Evolutionary conservation across 1,140 invertebrate species (phyloP).

Genomic region (Bombyx mori): DNA sequence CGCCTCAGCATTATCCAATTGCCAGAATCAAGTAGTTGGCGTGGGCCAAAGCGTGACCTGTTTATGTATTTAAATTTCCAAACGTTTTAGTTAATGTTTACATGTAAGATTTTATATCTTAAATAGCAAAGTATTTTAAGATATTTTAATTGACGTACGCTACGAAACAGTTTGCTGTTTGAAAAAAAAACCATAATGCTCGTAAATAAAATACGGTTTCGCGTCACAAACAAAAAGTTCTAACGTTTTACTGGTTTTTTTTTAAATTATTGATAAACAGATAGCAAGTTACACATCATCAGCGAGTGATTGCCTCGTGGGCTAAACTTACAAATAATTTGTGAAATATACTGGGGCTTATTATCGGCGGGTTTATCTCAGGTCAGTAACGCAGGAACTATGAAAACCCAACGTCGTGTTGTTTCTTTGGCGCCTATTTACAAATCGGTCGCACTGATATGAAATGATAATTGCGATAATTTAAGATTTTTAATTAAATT

Average conservation of each 20-base stretch:
- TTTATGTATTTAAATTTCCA: slow-evolving; percentile 34
- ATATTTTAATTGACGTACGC: neutral
- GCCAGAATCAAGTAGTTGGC: slow-evolving; percentile 57
- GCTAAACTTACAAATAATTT: slow-evolving; percentile 22
- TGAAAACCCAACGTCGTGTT: slow-evolving; percentile 38
- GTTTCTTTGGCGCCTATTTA: slow-evolving; percentile 43
- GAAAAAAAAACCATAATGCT: too few relatives aligned
- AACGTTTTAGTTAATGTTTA: too few relatives aligned
- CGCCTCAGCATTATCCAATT: slow-evolving; percentile 63
- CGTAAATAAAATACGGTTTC: too few relatives aligned
- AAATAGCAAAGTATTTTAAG: neutral
- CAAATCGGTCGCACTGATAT: slow-evolving; percentile 19
- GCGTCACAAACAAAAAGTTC: too few relatives aligned
- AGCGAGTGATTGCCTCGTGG: slow-evolving; percentile 17
- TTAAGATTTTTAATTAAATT: neutral
- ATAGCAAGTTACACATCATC: too few relatives aligned
- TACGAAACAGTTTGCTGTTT: too few relatives aligned
- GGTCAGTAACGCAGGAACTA: slow-evolving; percentile 50
- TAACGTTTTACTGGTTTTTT: too few relatives aligned
- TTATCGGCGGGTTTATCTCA: slow-evolving; percentile 48
- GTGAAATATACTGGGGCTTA: slow-evolving; percentile 38
- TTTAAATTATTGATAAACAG: too few relatives aligned
- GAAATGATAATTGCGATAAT: neutral
- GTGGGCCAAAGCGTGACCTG: slow-evolving; percentile 63
- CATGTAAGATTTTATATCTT: too few relatives aligned